Evolutionary conservation across 2,113 vertebrate species (phyloP).

Genomic region (Trogon surrucura): DNA sequence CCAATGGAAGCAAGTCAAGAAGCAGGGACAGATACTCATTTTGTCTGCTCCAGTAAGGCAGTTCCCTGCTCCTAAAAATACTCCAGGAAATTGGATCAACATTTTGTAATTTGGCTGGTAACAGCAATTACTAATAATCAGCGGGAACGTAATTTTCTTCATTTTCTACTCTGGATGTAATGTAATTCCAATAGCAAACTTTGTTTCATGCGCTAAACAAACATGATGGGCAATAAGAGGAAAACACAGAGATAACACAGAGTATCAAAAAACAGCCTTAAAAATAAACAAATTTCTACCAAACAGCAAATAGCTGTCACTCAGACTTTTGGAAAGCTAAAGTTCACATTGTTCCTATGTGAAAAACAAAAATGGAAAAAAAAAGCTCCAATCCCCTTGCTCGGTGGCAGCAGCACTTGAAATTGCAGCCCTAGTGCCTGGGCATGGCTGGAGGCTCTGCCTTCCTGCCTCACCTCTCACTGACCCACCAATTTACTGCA

Average conservation of each 20-base stretch:
- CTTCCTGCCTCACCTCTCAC: background rate
- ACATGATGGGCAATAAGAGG: background rate
- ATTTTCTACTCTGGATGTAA: conserved; percentile 19
- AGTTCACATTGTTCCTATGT: background rate
- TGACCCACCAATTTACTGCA: accelerated
- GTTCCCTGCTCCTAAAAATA: conserved; percentile 32
- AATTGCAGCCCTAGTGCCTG: background rate
- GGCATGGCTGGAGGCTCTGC: background rate
- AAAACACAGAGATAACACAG: background rate
- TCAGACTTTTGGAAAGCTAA: background rate
- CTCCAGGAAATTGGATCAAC: conserved; percentile 41
- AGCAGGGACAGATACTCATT: background rate
- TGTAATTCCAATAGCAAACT: conserved; percentile 12
- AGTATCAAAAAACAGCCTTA: background rate
- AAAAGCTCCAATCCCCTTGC: background rate
- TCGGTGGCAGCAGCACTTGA: background rate
- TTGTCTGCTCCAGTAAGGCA: background rate
- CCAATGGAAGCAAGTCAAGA: background rate
- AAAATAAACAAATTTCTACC: background rate
- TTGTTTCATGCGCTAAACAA: background rate
- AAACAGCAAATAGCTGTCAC: background rate
- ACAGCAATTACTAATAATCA: conserved; percentile 55
- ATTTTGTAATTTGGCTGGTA: conserved; percentile 25
- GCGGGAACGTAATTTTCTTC: conserved; percentile 15
- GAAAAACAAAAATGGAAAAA: background rate